Evolutionary conservation across 2,888 invertebrate genomes (phyloP), one percentile per base, ranked within the genome.

Genomic region (Chirona hameri): DNA sequence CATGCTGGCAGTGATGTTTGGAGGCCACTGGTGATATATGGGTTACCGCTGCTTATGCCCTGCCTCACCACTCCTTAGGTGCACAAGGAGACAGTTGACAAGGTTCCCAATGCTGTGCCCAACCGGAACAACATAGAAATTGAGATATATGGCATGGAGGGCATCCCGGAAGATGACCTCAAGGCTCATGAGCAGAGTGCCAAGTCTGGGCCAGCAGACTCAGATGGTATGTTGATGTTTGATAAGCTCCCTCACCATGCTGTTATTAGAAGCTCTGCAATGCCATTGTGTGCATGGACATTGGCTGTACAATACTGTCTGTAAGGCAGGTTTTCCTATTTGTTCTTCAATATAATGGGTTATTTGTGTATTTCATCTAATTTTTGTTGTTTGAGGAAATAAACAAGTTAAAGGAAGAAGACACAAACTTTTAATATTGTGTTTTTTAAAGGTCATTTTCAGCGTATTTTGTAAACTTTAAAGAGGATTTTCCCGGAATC

Each of bases 141-240:
- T 89, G 99, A 99, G 91, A 99, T 99, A 87, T 99, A 99, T 91
- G 99, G 99, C 86, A 99, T 99, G 99, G 99, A 99, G 91, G 99
- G 99, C 86, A 99, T 99, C 87, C 99, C 99, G 55, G 93, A 95
- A 83, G 95, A 95, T 86, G 98, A 99, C 90, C 89, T 97, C 85
- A 94, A 94, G 88, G 96, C 97, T 88, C 98, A 98, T 89, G 98
- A 98, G 89, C 92, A 93, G 86, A 94, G 72, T 86, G 86, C 57
- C 82, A 83, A 82, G 80, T 83, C 76, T 81, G 84, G 65, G 80
- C 81, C 1, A 82, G 82, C 39, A 81, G 83, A 27, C 76, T 81
- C 79, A 31, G 84, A 31, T 82, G 82, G 27, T 85, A 86, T 31
- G 86, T 85, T n/a, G 85, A 85, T n/a, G 81, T 82, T 82, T 80